Conservation (phyloP, 2,113 vertebrate species). For the Penelope pileata region DNA sequence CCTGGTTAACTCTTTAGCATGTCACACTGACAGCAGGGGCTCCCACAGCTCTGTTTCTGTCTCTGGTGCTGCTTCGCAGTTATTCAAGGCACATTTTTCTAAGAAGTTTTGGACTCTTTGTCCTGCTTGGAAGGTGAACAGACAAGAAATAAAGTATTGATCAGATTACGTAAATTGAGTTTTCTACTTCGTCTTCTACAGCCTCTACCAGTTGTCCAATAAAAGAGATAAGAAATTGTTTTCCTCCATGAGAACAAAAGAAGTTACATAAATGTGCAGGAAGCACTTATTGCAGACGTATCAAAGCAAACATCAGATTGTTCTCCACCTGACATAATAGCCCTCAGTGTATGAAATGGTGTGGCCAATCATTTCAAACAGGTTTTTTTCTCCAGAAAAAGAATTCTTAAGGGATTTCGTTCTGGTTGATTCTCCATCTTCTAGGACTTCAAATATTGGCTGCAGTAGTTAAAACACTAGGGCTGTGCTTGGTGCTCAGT, state of each 20-base stretch:
- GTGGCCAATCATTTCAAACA: background rate
- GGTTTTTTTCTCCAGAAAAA: background rate
- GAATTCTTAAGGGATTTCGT: background rate
- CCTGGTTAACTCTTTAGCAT: background rate
- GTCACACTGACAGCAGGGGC: background rate
- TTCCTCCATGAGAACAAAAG: background rate
- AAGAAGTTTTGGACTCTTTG: background rate
- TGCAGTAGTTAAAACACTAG: background rate
- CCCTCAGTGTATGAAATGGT: background rate
- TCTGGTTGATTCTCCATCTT: background rate
- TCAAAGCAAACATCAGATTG: background rate
- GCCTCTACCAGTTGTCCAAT: background rate
- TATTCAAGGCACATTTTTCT: background rate
- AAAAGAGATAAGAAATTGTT: background rate
- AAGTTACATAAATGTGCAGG: background rate
- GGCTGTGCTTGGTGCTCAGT: background rate
- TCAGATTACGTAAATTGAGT: background rate
- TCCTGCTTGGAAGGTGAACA: background rate
- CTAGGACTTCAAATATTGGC: background rate
- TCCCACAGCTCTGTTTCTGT: background rate
- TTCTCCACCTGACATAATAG: background rate
- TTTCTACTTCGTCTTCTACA: background rate
- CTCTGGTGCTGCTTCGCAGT: background rate
- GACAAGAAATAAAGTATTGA: background rate
- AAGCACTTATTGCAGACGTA: background rate